Base-by-base conservation (phyloP, 2,888 invertebrate species). In the Apotomis betuletana region DNA sequence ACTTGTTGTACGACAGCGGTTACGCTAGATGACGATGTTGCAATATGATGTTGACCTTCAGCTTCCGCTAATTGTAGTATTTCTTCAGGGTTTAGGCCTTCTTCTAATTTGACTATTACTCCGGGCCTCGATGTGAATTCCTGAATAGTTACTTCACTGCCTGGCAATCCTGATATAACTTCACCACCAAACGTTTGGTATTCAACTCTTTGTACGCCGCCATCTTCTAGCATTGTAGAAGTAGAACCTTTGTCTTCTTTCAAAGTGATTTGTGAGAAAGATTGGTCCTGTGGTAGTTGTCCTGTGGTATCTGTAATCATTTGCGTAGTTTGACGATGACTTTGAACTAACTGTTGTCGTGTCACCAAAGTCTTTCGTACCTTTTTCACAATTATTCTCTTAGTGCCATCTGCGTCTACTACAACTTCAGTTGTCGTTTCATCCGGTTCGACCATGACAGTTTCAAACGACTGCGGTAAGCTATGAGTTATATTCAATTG, bases 1-100 rank as follows among this genome's bases (percentile, higher is more conserved):
- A 97, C 96, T 90, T 97, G 97, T 83, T 97, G 96, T 0, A 97
- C 96, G 5, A 97, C 96, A 36, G 97, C 96, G 55, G 96, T 95
- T 0, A 97, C 96, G 78, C 95, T 96, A 0, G 96, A 96, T 8
- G 96, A 95, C 3, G 95, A 95, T 4, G 95, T 95, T 74, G 94
- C 93, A 46, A 93, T 87, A 74, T 94, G 90, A 13, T 93, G 76
- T 75, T 91, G 85, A 3, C 86, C 79, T 75, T 89, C 88, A 55
- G 90, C 87, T 79, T 91, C 90, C 3, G 90, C 91, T 63, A 91
- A 79, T 77, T 90, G 85, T 69, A 87, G 87, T 73, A 89, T 93
- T 80, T 89, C 91, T 74, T 91, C 93, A 4, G 94, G 94, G 74
- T 94, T 92, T 78, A 94, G 90, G 52, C 94, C 94, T 77, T 94